Conservation (phyloP, 1,140 invertebrate species). For the Euglossa dilemma region DNA sequence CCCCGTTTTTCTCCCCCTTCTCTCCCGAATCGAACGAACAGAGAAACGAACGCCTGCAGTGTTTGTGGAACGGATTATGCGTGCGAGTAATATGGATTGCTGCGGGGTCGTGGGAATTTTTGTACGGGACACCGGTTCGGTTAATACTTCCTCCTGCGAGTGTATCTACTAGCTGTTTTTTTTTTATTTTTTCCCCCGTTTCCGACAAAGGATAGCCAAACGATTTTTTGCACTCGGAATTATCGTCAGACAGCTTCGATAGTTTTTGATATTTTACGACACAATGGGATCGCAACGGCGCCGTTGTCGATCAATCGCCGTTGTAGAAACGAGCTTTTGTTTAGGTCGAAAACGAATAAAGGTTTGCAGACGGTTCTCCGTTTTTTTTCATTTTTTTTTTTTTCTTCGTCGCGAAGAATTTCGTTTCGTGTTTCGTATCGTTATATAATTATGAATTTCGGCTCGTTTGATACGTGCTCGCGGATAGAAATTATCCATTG, state of each 20-base stretch:
- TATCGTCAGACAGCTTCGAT: background rate
- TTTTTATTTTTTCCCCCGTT: background rate
- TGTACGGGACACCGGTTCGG: background rate
- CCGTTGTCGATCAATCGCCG: background rate
- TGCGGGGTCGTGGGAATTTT: background rate
- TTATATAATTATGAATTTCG: too few species aligned
- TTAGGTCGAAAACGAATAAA: background rate
- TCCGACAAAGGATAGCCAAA: background rate
- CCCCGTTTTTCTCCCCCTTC: background rate
- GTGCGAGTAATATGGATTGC: background rate
- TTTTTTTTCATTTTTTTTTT: too few species aligned
- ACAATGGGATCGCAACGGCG: background rate
- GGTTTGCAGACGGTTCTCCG: background rate
- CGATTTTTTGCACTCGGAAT: background rate
- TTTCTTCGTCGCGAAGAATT: too few species aligned
- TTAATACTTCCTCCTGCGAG: background rate
- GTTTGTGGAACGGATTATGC: slow-evolving; percentile 3
- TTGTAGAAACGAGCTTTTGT: too few species aligned
- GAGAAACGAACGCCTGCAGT: background rate
- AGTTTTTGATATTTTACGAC: slow-evolving; percentile 9
- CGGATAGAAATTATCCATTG: background rate
- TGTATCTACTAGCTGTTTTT: background rate
- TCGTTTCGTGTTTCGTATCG: too few species aligned
- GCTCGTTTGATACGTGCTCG: too few species aligned
- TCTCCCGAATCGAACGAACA: background rate